Evolutionary conservation across 2,888 invertebrate genomes (phyloP).

Genomic region (Megaustenia siamemsis): DNA sequence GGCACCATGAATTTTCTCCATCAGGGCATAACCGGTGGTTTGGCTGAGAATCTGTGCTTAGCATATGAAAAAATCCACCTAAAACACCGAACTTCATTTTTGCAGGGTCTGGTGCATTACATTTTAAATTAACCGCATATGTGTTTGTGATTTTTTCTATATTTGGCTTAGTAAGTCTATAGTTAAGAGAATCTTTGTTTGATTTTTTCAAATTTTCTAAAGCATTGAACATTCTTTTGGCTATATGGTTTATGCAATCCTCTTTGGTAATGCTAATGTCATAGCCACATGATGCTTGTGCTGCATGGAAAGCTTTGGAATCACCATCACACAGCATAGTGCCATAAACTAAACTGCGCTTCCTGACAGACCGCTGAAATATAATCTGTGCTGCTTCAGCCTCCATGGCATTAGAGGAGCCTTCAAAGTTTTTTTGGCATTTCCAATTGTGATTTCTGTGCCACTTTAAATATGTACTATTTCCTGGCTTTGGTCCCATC

Average conservation of each 20-base stretch:
- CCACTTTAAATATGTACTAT: background rate
- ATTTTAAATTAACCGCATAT: slow-evolving; percentile 21
- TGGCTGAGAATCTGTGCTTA: too few species aligned
- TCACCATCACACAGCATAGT: slow-evolving; percentile 46
- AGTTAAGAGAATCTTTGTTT: slow-evolving; percentile 14
- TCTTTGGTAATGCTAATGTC: slow-evolving; percentile 21
- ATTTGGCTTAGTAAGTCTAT: slow-evolving; percentile 22
- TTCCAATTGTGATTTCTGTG: background rate
- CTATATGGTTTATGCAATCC: slow-evolving; percentile 41
- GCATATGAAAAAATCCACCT: too few species aligned
- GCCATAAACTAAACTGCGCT: background rate
- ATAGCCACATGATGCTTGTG: background rate
- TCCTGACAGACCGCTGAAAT: background rate
- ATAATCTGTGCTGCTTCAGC: slow-evolving; percentile 8
- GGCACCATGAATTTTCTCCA: slow-evolving; percentile 36
- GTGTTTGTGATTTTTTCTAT: slow-evolving; percentile 38
- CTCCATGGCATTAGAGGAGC: slow-evolving; percentile 44
- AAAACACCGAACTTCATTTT: too few species aligned
- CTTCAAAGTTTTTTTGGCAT: slow-evolving; percentile 33
- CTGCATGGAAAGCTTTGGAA: slow-evolving; percentile 4
- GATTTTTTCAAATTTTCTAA: slow-evolving; percentile 1
- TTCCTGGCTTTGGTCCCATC: background rate
- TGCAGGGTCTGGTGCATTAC: too few species aligned
- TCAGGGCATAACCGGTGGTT: too few species aligned
- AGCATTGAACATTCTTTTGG: slow-evolving; percentile 25